Evolutionary conservation across 2,888 invertebrate species (phyloP).

Genomic region (Phortica okadai): DNA sequence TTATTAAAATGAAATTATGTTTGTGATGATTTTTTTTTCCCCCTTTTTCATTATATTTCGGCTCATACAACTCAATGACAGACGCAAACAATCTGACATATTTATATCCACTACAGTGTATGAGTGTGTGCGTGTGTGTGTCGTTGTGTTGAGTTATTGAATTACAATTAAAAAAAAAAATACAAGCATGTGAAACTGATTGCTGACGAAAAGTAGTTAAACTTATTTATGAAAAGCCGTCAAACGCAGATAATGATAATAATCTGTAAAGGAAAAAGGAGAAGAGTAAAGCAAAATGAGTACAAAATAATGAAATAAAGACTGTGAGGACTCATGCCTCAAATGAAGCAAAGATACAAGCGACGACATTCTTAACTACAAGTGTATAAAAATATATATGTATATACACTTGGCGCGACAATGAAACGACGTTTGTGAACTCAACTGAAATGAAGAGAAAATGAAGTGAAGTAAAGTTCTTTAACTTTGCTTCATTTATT

Average conservation of each 20-base stretch:
- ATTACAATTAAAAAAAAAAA: conserved; percentile 64
- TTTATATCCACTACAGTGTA: background rate
- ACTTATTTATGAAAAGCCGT: conserved; percentile 30
- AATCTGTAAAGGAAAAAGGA: background rate
- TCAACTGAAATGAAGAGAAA: too few relatives aligned
- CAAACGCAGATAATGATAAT: conserved; percentile 35
- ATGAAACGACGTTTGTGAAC: too few relatives aligned
- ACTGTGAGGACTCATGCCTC: background rate
- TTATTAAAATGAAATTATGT: conserved; percentile 59
- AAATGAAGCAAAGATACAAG: background rate
- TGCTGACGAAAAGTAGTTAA: conserved; percentile 30
- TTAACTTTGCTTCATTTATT: too few relatives aligned
- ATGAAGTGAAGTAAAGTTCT: too few relatives aligned
- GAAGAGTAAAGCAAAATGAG: background rate
- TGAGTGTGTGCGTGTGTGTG: background rate
- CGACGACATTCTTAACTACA: too few relatives aligned
- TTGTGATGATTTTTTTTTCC: background rate
- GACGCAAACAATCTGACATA: conserved; percentile 30
- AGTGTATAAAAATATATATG: too few relatives aligned
- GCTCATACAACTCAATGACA: conserved; percentile 41
- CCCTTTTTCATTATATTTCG: background rate
- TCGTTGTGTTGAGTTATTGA: conserved; percentile 52
- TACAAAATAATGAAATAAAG: background rate
- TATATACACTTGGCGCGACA: too few relatives aligned
- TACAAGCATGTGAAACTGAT: conserved; percentile 32